Evolutionary conservation across 2,888 invertebrate species (phyloP).

Genomic region (Ellobium chinense): DNA sequence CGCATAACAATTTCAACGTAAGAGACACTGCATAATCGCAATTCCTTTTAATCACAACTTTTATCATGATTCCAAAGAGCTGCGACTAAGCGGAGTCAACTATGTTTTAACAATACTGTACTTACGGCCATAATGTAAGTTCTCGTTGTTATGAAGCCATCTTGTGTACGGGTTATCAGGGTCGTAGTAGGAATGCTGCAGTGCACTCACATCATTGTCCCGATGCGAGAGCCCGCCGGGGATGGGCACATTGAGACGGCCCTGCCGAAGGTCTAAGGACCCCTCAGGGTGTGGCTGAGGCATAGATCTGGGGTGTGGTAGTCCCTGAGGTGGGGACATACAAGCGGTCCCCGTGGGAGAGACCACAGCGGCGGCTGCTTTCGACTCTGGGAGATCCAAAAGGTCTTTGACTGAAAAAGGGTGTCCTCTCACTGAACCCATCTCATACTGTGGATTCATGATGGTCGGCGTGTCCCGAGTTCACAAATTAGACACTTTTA

Average conservation of each 20-base stretch:
- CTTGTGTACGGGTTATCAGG: slow-evolving; percentile 81
- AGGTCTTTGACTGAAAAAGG: slow-evolving; percentile 97
- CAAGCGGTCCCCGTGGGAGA: slow-evolving; percentile 14
- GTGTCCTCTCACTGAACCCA: slow-evolving; percentile 85
- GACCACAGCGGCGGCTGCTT: slow-evolving; percentile 78
- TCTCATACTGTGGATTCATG: slow-evolving; percentile 80
- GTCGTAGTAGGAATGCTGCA: slow-evolving; percentile 64
- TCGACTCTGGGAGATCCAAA: slow-evolving; percentile 87
- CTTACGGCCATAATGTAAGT: slow-evolving; percentile 65
- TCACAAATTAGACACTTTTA: too few species aligned
- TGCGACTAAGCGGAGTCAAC: too few species aligned
- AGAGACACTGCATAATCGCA: too few species aligned
- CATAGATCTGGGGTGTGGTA: slow-evolving; percentile 43
- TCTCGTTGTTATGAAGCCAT: slow-evolving; percentile 77
- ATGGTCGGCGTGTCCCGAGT: too few species aligned
- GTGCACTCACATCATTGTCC: slow-evolving; percentile 49
- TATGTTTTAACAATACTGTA: too few species aligned
- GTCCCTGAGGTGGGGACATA: slow-evolving; percentile 55
- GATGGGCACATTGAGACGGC: slow-evolving; percentile 43
- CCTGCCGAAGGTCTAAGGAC: slow-evolving; percentile 43
- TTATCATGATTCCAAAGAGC: too few species aligned
- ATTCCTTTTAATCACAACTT: too few species aligned
- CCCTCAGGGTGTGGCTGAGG: slow-evolving; percentile 37
- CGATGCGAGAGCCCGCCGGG: slow-evolving; percentile 20
- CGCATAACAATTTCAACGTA: too few species aligned